Percentiles rank a stretch among this genome's conserved stretches.
phyloP scores from a whole-genome alignment of 2,113 vertebrate genomes.

The Herpetotheres cachinnans region DNA sequence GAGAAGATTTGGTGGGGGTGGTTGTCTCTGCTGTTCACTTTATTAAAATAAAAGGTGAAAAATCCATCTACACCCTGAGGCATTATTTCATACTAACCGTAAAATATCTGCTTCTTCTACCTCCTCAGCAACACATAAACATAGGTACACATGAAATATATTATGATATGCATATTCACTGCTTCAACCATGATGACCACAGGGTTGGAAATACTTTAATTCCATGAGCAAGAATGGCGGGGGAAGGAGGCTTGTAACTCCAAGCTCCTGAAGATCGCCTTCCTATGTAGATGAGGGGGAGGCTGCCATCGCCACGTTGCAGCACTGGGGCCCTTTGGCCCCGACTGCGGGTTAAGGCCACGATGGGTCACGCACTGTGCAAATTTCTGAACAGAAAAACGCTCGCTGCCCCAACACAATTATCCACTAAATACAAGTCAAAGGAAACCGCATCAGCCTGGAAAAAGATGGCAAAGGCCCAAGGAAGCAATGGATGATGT shows the following conservation, averaged over 20 bases:
- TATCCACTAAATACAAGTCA: background rate
- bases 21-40: background rate
- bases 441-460: background rate
- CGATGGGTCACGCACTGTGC: fast-evolving
- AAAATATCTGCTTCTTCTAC: background rate
- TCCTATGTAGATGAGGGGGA: background rate
- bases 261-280: fast-evolving
- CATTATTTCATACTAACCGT: background rate
- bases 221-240: background rate
- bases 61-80: background rate
- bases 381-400: too few species aligned
- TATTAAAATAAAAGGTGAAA: background rate
- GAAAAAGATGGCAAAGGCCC: background rate
- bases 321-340: background rate
- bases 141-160: background rate
- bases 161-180: background rate
- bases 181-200: background rate
- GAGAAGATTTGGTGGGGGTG: background rate
- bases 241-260: background rate
- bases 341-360: fast-evolving
- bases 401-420: background rate
- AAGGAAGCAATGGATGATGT: background rate
- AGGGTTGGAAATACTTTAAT: background rate
- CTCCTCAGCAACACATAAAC: background rate
- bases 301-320: too few species aligned